Evolutionary conservation across 2,113 vertebrate species (phyloP).

Genomic region (Trinectes maculatus): DNA sequence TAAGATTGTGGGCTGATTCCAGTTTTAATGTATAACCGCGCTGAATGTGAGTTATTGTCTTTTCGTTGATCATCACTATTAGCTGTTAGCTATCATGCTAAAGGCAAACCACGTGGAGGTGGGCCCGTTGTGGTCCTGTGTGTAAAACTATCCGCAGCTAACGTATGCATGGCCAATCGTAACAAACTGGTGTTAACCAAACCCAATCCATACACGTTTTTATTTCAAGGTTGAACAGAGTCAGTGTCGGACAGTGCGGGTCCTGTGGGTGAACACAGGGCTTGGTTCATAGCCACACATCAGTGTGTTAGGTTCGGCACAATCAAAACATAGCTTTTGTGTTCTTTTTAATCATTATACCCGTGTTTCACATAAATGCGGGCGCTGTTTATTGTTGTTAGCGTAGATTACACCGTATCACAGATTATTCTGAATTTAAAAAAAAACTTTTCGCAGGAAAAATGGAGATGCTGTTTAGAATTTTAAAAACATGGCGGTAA

Average conservation of each 20-base stretch:
- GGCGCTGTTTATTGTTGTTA: too few relatives aligned
- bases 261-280: rapidly evolving
- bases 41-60: too few relatives aligned
- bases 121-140: background rate
- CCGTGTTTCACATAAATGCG: too few relatives aligned
- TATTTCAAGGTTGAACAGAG: rapidly evolving
- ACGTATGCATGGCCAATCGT: rapidly evolving
- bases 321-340: rapidly evolving
- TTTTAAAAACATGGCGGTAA: too few relatives aligned
- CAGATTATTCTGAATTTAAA: too few relatives aligned
- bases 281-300: background rate
- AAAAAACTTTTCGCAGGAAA: too few relatives aligned
- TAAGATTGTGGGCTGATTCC: too few relatives aligned
- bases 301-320: background rate
- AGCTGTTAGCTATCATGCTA: conserved; percentile 23
- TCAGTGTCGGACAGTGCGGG: background rate
- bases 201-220: rapidly evolving
- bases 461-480: too few relatives aligned
- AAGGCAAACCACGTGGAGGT: conserved; percentile 34
- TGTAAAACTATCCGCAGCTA: too few relatives aligned
- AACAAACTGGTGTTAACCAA: background rate
- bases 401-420: too few relatives aligned
- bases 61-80: rapidly evolving
- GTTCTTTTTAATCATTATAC: too few relatives aligned
- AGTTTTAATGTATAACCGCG: too few relatives aligned